Evolutionary conservation across 2,888 invertebrate species (phyloP), one percentile per base, ranked within the genome.

Genomic region (Drosophila maculinotata): DNA sequence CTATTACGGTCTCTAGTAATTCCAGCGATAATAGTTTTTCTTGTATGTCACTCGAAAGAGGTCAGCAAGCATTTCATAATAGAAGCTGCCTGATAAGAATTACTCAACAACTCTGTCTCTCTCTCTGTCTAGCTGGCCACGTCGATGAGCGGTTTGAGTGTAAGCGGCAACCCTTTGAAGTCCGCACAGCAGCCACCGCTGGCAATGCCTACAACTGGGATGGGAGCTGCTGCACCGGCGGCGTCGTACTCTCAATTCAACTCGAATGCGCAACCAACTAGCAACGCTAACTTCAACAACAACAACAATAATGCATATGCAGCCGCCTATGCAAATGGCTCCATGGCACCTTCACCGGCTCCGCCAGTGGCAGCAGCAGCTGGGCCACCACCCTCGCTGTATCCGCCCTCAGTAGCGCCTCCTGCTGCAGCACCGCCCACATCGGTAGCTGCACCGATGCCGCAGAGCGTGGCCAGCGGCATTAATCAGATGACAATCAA

Each of bases 401-500:
- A 58, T 64, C 68, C 58, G 3, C 53, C 75, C 10, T 58, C 68
- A 17, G 66, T 70, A n/a, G 44, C 67, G 17, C 49, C 57, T 3
- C 42, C 73, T 8, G 14, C 31, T 7, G 44, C 62, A 15, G 9
- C 47, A 12, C 30, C 44, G 10, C 44, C 59, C 8, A 47, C 65
- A 26, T 66, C 66, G 23, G 45, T 31, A 4, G 39, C 75, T n/a
- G 54, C 41, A 2, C 35, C 57, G 10, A 31, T 57, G 38, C 71
- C 73, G 8, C 90, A 91, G 60, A 79, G 81, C 47, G 76, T 85
- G 17, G 58, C 83, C 10, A 76, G 82, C 38, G 85, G 86, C 5
- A 69, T 72, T 0, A 82, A 87, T 54, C 90, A 90, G 78, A 90
- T 90, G 91, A 87, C 85, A 23, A 67, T 91, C 5, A 90, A 88